These are phyloP conservation scores for Indicator maculatus DNA, from an alignment of 2,113 vertebrate species.

Conservation along the genomic window DNA sequence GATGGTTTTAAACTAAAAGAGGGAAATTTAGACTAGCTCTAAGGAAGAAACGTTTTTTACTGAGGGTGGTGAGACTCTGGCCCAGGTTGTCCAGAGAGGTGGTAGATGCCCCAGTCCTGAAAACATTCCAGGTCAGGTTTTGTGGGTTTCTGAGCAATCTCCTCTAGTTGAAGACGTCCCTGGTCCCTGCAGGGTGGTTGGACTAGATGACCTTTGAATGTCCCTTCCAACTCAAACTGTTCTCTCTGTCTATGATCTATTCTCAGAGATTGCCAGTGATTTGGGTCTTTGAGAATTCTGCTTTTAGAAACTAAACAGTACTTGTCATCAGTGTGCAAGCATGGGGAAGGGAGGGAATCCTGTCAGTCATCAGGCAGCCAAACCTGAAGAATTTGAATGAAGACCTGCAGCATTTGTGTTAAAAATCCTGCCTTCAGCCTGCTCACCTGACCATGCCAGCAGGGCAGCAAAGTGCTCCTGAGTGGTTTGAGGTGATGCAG, in stretches of 20 bases:
- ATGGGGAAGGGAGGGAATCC: slow-evolving; percentile 27
- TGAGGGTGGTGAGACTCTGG: no score
- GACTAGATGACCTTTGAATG: no score
- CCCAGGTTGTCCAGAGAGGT: no score
- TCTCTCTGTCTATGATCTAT: neutral
- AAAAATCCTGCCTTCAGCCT: neutral
- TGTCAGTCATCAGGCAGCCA: slow-evolving; percentile 38
- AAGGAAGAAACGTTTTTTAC: no score
- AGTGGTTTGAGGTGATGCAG: neutral
- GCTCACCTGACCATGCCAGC: neutral
- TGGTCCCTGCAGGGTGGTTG: no score
- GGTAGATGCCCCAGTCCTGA: no score
- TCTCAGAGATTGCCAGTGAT: neutral
- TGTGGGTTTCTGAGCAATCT: no score
- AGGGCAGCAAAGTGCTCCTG: neutral
- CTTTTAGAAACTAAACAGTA: slow-evolving; percentile 43
- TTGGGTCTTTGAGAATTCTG: slow-evolving; percentile 6
- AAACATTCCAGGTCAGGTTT: no score
- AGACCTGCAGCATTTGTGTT: neutral
- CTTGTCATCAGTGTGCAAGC: slow-evolving; percentile 52
- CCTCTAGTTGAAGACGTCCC: no score
- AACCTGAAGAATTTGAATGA: slow-evolving; percentile 17
- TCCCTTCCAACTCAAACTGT: no score
- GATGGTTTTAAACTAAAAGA: no score
- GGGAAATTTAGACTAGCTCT: no score